Conservation (phyloP, 2,113 vertebrate genomes). For the Vidua macroura region DNA sequence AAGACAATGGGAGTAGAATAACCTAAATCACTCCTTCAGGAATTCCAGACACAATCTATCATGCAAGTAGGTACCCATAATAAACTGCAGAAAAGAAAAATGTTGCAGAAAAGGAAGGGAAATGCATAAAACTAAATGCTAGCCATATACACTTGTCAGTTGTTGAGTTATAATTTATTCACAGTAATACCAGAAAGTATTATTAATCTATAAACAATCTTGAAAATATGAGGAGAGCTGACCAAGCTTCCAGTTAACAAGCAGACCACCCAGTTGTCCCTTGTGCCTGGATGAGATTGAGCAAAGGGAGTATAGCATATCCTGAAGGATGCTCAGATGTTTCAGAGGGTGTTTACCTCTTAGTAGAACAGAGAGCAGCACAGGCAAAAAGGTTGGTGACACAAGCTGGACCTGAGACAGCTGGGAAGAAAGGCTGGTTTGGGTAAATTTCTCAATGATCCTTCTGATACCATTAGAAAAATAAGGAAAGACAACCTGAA, state of each 20-base stretch:
- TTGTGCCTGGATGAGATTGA: neutral
- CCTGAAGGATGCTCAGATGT: neutral
- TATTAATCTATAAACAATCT: neutral
- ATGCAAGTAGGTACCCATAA: neutral
- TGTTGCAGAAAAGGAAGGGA: neutral
- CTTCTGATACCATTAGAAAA: neutral
- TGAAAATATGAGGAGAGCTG: neutral
- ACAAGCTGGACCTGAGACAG: neutral
- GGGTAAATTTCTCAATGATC: neutral
- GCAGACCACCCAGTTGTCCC: neutral
- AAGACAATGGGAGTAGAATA: neutral
- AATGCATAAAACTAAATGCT: neutral
- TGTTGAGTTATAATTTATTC: neutral
- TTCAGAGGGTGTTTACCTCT: neutral
- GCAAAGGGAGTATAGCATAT: neutral
- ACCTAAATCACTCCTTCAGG: neutral
- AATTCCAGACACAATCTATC: neutral
- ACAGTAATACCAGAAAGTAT: neutral
- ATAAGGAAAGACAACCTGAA: neutral
- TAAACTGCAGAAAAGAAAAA: neutral
- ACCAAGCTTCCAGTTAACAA: neutral
- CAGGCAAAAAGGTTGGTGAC: neutral
- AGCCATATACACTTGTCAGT: neutral
- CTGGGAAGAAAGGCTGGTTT: neutral
- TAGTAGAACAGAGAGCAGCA: neutral